Evolutionary conservation across 2,113 vertebrate species (phyloP).

Genomic region (Odontesthes bonariensis): DNA sequence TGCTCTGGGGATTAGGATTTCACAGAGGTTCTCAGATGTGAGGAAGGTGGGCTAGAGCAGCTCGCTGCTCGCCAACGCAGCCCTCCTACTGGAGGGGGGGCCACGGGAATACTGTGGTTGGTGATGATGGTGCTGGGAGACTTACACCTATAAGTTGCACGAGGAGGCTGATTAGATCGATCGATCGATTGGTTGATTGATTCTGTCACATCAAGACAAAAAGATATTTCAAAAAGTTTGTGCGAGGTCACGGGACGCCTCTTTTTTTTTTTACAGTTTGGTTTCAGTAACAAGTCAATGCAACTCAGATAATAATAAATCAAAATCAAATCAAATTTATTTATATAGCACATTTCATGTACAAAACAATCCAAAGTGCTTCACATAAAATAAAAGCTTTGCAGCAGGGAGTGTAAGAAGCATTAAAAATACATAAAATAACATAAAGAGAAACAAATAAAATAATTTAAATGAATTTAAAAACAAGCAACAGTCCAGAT

Average conservation of each 20-base stretch:
- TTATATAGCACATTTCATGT: too few relatives aligned
- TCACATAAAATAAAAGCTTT: too few relatives aligned
- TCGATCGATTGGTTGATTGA: conserved; percentile 15
- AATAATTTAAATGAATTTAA: too few relatives aligned
- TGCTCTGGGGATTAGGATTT: conserved; percentile 98
- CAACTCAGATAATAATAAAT: not conserved
- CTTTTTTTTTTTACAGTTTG: not conserved
- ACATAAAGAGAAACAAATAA: too few relatives aligned
- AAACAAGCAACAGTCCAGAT: too few relatives aligned
- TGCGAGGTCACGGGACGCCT: conserved; percentile 57
- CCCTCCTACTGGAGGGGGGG: conserved; percentile 69
- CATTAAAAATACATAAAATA: too few relatives aligned
- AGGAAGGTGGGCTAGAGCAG: conserved; percentile 88
- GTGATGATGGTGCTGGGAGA: conserved; percentile 57
- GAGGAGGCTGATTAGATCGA: conserved; percentile 45
- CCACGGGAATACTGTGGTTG: conserved; percentile 79
- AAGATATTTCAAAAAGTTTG: conserved; percentile 59
- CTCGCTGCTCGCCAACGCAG: conserved; percentile 76
- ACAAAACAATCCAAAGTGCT: too few relatives aligned
- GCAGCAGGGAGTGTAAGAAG: too few relatives aligned
- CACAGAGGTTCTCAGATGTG: conserved; percentile 93
- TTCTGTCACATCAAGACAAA: conserved; percentile 61
- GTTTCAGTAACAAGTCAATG: not conserved
- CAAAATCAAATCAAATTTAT: too few relatives aligned
- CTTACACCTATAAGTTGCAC: conserved; percentile 33